phyloP scores from a whole-genome alignment of 1,140 invertebrate genomes.

The Hesperophylax magnus region DNA sequence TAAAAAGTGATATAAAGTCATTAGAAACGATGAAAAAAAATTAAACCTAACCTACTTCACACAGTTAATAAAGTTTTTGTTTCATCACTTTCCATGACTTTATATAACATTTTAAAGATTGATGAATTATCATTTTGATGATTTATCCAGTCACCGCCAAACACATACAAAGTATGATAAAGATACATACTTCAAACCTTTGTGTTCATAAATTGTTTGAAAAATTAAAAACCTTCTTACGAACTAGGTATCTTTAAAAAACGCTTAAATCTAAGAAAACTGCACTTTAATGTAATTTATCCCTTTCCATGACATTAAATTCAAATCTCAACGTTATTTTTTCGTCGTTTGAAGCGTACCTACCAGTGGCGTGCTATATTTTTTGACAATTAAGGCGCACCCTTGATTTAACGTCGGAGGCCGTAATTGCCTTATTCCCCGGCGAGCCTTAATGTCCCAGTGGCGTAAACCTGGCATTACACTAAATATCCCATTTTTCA shows the following conservation, averaged over 20 bases:
- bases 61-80: no score
- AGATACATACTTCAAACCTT: no score
- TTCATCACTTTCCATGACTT: no score
- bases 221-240: no score
- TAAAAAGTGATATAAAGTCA: no score
- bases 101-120: no score
- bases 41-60: no score
- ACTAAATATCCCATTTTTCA: conserved; percentile 57
- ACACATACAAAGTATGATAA: no score
- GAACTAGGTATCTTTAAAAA: not conserved
- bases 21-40: no score
- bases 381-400: conserved; percentile 45
- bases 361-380: conserved; percentile 25
- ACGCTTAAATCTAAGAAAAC: conserved; percentile 18
- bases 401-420: conserved; percentile 43
- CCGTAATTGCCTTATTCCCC: conserved; percentile 44
- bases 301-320: conserved; percentile 34
- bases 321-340: conserved; percentile 3
- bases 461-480: conserved; percentile 46
- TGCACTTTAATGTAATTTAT: conserved; percentile 40
- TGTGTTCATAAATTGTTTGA: no score
- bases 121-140: no score
- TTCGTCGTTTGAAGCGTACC: not conserved
- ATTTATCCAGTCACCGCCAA: no score
- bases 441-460: conserved; percentile 49